Base-by-base conservation (phyloP, 1,140 invertebrate genomes). In the Belonocnema kinseyi region DNA sequence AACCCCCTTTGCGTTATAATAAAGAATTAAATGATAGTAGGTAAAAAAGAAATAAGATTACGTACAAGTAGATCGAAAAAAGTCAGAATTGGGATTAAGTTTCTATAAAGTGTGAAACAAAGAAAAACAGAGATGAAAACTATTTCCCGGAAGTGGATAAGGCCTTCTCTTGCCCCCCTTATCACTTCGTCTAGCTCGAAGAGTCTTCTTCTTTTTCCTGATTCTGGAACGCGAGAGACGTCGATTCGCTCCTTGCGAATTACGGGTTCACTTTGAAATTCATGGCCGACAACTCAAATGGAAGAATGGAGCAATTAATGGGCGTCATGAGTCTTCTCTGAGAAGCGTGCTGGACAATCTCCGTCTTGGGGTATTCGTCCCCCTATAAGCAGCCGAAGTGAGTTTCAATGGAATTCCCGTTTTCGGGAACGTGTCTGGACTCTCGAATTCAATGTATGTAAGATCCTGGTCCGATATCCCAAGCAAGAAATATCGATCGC, bases 281-380 rank as follows among this genome's bases (percentile, higher is more conserved):
- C 84, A 84, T 81, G 82, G 58, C 56, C 77, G 80, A 76, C 75
- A 79, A 81, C 74, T 79, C 78, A 74, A 71, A 77, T 26, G 80
- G 76, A 87, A 86, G 83, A 85, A 87, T 82, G 80, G 80, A 83
- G 80, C 82, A 84, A 88, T 88, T 88, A 88, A 87, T 86, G 82
- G 81, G 70, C 79, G 78, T 76, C 80, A 77, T 84, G 86, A 85
- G 83, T 82, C 77, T 81, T 77, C 75, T 72, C 74, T 76, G 26
- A 76, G 74, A 77, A 75, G 76, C 80, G 80, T 81, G 82, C 73
- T n/a, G 77, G 80, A 83, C 82, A 77, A 79, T 80, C 77, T 79
- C 61, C 74, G 61, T 70, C 76, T 76, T 74, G 21, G 61, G 58
- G 54, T 56, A 56, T 56, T 56, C 54, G 54, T 33, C 61, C 26